These are phyloP conservation scores for Tenebrosternarchus preto DNA, from an alignment of 2,113 vertebrate species.

Conservation along the genomic window DNA sequence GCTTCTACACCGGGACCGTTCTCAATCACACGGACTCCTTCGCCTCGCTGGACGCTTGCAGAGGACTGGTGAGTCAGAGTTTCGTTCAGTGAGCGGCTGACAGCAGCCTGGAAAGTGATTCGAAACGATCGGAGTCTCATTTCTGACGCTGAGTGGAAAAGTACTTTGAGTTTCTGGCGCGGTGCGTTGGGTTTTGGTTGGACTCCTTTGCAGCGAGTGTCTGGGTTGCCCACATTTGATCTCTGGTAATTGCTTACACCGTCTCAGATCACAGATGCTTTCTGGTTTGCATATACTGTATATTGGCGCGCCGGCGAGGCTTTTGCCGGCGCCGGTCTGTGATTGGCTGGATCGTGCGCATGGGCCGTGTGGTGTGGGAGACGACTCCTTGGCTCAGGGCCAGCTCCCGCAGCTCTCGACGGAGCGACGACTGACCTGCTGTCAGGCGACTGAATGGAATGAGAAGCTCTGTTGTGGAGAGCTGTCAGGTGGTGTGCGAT, in stretches of 20 bases:
- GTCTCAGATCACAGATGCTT: not conserved
- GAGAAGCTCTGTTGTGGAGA: constrained; percentile 42
- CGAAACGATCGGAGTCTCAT: not conserved
- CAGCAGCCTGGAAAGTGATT: constrained; percentile 2
- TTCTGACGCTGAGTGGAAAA: not conserved
- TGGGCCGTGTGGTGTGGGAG: not conserved
- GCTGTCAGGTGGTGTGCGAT: constrained; percentile 23
- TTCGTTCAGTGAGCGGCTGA: constrained; percentile 1
- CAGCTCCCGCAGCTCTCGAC: not conserved
- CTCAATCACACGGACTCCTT: constrained; percentile 82
- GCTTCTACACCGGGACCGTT: constrained; percentile 88
- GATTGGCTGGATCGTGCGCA: no score
- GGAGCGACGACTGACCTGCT: not conserved
- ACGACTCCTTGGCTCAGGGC: constrained; percentile 13
- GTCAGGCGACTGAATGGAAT: constrained; percentile 32
- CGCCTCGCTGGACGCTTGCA: constrained; percentile 85
- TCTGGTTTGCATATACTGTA: not conserved
- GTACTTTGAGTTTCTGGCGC: not conserved
- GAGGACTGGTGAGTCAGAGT: constrained; percentile 85
- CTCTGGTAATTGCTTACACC: not conserved
- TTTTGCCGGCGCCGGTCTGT: not conserved
- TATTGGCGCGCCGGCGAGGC: not conserved
- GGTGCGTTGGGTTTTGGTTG: not conserved
- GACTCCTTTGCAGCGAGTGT: not conserved
- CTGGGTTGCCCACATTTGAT: not conserved